Base-by-base conservation (phyloP, 92 coral and sea anemone genomes). In the Paragorgia papillata region DNA sequence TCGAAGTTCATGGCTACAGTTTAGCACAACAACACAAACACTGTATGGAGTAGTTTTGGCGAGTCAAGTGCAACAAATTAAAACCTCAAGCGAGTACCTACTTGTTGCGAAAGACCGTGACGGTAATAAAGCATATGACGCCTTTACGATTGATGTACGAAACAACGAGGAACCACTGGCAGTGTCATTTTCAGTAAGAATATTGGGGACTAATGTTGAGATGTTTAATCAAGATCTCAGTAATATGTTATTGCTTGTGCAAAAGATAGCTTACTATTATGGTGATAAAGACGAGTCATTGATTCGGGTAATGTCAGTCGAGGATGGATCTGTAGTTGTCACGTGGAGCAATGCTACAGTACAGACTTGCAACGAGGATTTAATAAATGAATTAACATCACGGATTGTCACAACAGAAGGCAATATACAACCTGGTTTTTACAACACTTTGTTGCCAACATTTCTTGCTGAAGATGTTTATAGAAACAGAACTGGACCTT, bases 261-360 rank as follows among this genome's bases (percentile, higher is more conserved):
- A 74, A 24, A 83, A 78, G 28, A 88, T 93, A 19, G 80, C 82
- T 46, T 46, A 10, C 0, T 93, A 85, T 77, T 93, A 90, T 35
- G 84, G 82, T 3, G 97, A 93, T 69, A 30, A 82, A 5, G 87
- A 88, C 48, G 62, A 46, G 27, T 84, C 88, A 0, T 61, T 68
- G n/a, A 74, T 93, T 62, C 82, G 86, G 24, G 87, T 93, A 55
- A 26, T 82, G 35, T 60, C 74, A 12, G 81, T 86, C 75, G 49
- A 73, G 4, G 33, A 79, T 44, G 98, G 98, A 0, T 94, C 98
- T 14, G 88, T 94, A 25, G 55, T 91, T 24, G 76, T 91, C 67
- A 64, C 90, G 2, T 94, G 98, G 98, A 88, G 95, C 1, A 94
- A 94, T 63, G 89, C 89, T 74, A 85, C 95, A 37, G 75, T 94